Base-by-base conservation (phyloP, 2,888 invertebrate genomes). In the Ceraclea dissimilis region DNA sequence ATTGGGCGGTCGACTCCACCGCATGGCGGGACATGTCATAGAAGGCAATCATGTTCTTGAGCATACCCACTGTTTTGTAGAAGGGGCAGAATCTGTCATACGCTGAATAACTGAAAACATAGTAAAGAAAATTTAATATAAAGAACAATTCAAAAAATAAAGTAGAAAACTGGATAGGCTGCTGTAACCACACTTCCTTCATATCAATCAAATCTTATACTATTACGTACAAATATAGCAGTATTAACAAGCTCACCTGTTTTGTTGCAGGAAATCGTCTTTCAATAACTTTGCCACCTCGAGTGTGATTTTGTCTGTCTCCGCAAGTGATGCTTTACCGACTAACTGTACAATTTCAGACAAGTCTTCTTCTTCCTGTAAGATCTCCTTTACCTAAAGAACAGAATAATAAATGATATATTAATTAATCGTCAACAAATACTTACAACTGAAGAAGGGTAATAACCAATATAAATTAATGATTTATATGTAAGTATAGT, bases 281-380 rank as follows among this genome's bases (percentile, higher is more conserved):
- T 99, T 98, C 62, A 99, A 82, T 65, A 99, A 79, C 75, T 95
- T 96, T 66, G 98, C 97, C 48, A 99, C 94, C 79, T 99, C 99
- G 59, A 99, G 82, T 0, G 98, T 99, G 73, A 99, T 97, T 78
- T 99, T 99, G 76, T 99, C 99, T 22, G 93, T 89, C 79, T 99
- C 99, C 6, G 99, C 98, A 62, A 99, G 81, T 0, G 97, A 97
- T 22, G 95, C 96, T 79, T 99, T 99, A 70, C 99, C 99, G 64
- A 99, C 99, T 66, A 99, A 80, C 75, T 99, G 99, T 67, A 99
- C 99, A 75, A 99, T 99, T 85, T 99, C 99, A 0, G 97, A 95
- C 67, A 99, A 79, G 76, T 99, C 99, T 76, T 99, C 99, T 75
- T 99, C 99, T 74, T 99, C 98, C 74, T 96, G 94, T 19, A 95